A percentile compares a stretch with the other conserved stretches of the same genome.
phyloP scores from a whole-genome alignment of 2,888 invertebrate genomes.

The Palloptera scutellata region DNA sequence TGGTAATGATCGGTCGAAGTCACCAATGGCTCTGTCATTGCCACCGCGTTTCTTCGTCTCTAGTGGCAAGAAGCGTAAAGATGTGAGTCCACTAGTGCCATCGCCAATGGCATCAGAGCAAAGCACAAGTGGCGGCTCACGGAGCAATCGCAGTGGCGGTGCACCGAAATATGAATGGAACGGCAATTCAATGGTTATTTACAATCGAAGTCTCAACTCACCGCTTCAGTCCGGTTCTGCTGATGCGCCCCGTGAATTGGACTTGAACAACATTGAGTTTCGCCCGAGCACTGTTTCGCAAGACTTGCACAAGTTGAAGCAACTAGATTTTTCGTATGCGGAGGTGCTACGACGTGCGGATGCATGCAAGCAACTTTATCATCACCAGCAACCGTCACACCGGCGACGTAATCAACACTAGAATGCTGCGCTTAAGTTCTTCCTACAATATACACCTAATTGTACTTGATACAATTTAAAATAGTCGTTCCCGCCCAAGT shows the following conservation, averaged over 20 bases:
- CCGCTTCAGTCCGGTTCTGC: slow-evolving; percentile 35
- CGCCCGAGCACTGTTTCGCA: slow-evolving; percentile 80
- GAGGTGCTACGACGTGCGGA: slow-evolving; percentile 75
- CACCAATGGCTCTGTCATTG: slow-evolving; percentile 71
- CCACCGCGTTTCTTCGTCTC: slow-evolving; percentile 73
- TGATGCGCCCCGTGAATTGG: slow-evolving; percentile 59
- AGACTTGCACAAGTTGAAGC: slow-evolving; percentile 81
- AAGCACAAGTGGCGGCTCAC: slow-evolving; percentile 31
- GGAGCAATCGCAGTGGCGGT: slow-evolving; percentile 31
- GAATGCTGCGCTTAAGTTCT: background rate
- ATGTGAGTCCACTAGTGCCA: slow-evolving; percentile 68
- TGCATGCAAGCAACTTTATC: slow-evolving; percentile 54
- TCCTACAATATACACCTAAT: too few species aligned
- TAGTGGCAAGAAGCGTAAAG: slow-evolving; percentile 67
- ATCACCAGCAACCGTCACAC: slow-evolving; percentile 37
- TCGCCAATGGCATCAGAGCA: slow-evolving; percentile 39
- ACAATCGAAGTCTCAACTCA: slow-evolving; percentile 65
- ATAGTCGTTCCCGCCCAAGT: too few species aligned
- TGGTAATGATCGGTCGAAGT: slow-evolving; percentile 71
- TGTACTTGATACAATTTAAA: too few species aligned
- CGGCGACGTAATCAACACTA: slow-evolving; percentile 16
- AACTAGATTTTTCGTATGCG: slow-evolving; percentile 84
- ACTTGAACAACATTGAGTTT: slow-evolving; percentile 64
- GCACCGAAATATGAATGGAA: slow-evolving; percentile 69
- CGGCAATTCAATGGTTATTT: slow-evolving; percentile 76